Conservation (phyloP, 2,113 vertebrate genomes). For the Rissa tridactyla region DNA sequence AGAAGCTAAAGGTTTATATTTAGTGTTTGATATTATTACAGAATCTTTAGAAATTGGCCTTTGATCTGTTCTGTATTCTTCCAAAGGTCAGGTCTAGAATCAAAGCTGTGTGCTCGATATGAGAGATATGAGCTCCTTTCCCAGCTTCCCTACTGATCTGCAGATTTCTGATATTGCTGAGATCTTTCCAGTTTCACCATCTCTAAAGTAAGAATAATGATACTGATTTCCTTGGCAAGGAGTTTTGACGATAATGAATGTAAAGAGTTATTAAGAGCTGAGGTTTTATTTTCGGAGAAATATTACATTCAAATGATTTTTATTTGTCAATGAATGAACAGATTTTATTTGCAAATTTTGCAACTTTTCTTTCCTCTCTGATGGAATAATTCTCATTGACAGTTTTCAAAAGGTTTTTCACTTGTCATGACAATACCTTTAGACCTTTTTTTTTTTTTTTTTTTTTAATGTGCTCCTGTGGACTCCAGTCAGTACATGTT, state of each 20-base stretch:
- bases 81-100: background rate
- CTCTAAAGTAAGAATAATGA: background rate
- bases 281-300: slow-evolving; percentile 1
- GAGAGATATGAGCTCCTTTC: background rate
- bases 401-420: background rate
- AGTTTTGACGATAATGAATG: background rate
- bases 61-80: background rate
- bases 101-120: background rate
- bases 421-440: background rate
- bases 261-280: background rate
- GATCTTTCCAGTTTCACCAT: background rate
- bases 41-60: background rate
- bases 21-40: background rate
- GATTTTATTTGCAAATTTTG: background rate
- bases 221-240: background rate
- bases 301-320: background rate
- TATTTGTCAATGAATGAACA: background rate
- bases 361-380: background rate
- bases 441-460: background rate
- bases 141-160: background rate
- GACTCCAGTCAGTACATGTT: slow-evolving; percentile 31
- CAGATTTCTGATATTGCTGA: background rate
- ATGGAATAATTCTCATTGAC: background rate
- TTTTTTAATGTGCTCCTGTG: background rate
- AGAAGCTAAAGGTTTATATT: background rate